These are phyloP conservation scores for Ditylenchus weischeri DNA, from an alignment of 2,888 invertebrate genomes.

Conservation along the genomic window DNA sequence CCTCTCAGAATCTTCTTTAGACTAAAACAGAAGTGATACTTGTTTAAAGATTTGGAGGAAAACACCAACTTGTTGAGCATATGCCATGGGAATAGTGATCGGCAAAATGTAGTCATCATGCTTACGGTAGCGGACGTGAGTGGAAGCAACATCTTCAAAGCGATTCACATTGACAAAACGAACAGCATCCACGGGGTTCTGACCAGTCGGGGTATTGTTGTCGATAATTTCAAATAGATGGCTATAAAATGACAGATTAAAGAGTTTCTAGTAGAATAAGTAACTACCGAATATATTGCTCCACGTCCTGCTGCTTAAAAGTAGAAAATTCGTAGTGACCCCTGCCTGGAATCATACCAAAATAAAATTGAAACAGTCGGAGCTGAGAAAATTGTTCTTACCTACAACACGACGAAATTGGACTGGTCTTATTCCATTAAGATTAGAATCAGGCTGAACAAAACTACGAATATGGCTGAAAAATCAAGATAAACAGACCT, in stretches of 20 bases:
- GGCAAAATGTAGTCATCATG: conserved; percentile 82
- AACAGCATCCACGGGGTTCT: conserved; percentile 46
- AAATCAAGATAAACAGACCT: conserved; percentile 29
- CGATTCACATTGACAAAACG: conserved; percentile 41
- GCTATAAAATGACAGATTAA: not conserved
- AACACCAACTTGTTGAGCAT: not conserved
- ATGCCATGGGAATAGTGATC: conserved; percentile 72
- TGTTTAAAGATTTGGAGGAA: not conserved
- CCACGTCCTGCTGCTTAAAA: conserved; percentile 92
- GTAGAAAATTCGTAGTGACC: conserved; percentile 89
- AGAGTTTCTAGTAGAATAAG: not conserved
- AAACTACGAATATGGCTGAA: not conserved
- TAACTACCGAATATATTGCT: conserved; percentile 83
- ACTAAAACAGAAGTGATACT: conserved; percentile 13
- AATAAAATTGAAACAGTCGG: no score
- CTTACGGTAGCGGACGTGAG: conserved; percentile 76
- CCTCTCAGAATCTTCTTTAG: conserved; percentile 20
- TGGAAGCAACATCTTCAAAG: conserved; percentile 38
- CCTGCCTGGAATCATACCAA: conserved; percentile 57
- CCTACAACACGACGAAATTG: conserved; percentile 90
- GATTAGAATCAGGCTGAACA: conserved; percentile 25
- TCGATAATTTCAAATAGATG: conserved; percentile 44
- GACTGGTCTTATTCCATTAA: conserved; percentile 74
- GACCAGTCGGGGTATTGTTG: conserved; percentile 15
- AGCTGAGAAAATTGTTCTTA: no score